Percentiles rank a stretch among this genome's conserved stretches.
Conservation (phyloP, 2,797 vertebrate genomes). For the Sebastes matsubarae region DNA sequence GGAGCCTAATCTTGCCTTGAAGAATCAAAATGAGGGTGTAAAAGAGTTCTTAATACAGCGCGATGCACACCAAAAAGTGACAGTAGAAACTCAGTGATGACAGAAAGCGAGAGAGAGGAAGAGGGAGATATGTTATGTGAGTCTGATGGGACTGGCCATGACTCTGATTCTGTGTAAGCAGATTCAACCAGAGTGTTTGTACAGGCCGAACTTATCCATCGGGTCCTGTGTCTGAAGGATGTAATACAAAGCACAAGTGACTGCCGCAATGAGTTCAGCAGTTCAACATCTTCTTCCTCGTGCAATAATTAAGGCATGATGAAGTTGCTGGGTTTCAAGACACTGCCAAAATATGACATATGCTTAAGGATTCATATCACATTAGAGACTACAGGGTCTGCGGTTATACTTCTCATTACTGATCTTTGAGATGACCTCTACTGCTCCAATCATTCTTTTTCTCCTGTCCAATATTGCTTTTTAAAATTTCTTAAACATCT, state of each 20-base stretch:
- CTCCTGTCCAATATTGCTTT: background rate
- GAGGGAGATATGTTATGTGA: constrained; percentile 29
- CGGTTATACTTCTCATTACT: constrained; percentile 1
- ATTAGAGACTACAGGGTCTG: constrained; percentile 12
- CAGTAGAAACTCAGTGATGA: constrained; percentile 38
- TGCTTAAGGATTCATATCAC: constrained; percentile 8
- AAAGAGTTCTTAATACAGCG: background rate
- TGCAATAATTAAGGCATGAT: constrained; percentile 27
- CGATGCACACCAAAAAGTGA: constrained; percentile 27
- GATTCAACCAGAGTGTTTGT: constrained; percentile 52
- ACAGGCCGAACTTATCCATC: constrained; percentile 23
- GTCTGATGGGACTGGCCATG: constrained; percentile 25
- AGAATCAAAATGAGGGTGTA: constrained; percentile 13
- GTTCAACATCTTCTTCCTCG: constrained; percentile 34
- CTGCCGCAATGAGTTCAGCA: constrained; percentile 40
- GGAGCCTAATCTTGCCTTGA: constrained; percentile 9
- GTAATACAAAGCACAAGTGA: constrained; percentile 14
- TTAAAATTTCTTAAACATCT: background rate
- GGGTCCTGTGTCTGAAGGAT: constrained; percentile 40
- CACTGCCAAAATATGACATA: constrained; percentile 8
- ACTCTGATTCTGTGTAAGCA: constrained; percentile 44
- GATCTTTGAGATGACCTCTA: constrained; percentile 1
- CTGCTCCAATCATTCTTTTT: background rate
- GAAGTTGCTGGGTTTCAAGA: constrained; percentile 23
- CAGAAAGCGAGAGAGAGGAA: constrained; percentile 17